Conservation (phyloP, 2,113 vertebrate species). For the Semnornis frantzii region DNA sequence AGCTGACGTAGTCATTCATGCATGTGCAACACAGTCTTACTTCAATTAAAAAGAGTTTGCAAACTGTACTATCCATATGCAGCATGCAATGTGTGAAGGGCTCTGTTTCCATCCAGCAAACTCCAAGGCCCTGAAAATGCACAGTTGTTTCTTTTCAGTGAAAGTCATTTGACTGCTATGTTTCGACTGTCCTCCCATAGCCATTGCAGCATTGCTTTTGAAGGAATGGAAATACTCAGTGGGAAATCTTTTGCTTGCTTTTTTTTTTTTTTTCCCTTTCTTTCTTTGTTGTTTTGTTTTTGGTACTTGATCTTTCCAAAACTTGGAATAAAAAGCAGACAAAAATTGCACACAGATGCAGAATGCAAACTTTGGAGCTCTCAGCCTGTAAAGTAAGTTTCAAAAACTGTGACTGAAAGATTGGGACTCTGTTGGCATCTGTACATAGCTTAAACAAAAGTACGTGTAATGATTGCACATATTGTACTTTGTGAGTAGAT, state of each 20-base stretch:
- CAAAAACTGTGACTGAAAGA: conserved; percentile 21
- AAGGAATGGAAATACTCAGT: conserved; percentile 57
- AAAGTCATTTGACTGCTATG: conserved; percentile 50
- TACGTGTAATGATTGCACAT: neutral
- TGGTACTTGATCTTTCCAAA: conserved; percentile 40
- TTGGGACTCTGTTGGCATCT: neutral
- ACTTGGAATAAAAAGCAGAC: conserved; percentile 45
- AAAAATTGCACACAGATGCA: conserved; percentile 52
- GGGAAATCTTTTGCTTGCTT: conserved; percentile 47
- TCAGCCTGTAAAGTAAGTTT: conserved; percentile 40
- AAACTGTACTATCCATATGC: conserved; percentile 43
- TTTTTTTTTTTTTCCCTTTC: neutral
- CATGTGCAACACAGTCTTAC: conserved; percentile 45
- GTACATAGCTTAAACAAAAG: neutral
- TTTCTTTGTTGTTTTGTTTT: conserved; percentile 58
- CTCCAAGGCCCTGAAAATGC: neutral
- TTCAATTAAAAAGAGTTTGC: conserved; percentile 28
- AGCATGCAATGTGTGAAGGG: conserved; percentile 60
- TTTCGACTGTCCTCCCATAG: conserved; percentile 37
- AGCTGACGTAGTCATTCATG: conserved; percentile 49
- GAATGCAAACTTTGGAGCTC: conserved; percentile 45
- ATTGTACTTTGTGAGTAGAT: neutral
- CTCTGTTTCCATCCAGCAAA: conserved; percentile 53
- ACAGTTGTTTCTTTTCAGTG: conserved; percentile 22
- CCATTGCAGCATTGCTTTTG: conserved; percentile 57